These are phyloP conservation scores for Coenonympha arcania DNA, from an alignment of 2,888 invertebrate species.

Conservation along the genomic window DNA sequence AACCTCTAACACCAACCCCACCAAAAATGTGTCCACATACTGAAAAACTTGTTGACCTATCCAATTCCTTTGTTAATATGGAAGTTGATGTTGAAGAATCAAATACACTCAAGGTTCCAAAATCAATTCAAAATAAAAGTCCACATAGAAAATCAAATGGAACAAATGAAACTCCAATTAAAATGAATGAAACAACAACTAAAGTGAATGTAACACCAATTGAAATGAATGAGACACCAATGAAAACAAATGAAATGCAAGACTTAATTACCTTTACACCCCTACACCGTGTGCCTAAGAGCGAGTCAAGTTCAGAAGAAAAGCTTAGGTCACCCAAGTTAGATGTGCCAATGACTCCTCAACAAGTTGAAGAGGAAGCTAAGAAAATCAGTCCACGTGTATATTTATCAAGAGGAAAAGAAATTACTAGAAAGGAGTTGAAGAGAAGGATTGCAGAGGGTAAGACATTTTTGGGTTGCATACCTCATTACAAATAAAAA, in stretches of 20 bases:
- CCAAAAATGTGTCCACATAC: too few relatives aligned
- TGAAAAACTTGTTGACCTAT: not conserved
- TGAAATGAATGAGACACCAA: too few relatives aligned
- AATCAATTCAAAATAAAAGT: too few relatives aligned
- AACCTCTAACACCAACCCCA: too few relatives aligned
- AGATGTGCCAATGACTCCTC: conserved; percentile 40
- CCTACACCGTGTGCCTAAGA: conserved; percentile 45
- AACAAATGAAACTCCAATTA: too few relatives aligned
- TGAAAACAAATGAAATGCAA: not conserved
- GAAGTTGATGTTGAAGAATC: not conserved
- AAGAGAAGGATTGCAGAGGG: conserved; percentile 59
- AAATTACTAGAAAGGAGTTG: conserved; percentile 74
- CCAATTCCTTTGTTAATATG: not conserved
- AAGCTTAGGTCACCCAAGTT: conserved; percentile 52
- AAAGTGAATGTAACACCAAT: too few relatives aligned
- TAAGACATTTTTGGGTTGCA: too few relatives aligned
- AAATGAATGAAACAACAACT: too few relatives aligned
- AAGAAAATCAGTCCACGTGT: conserved; percentile 67
- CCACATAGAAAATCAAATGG: conserved; percentile 28
- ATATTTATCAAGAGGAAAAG: conserved; percentile 75
- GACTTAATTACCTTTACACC: conserved; percentile 33
- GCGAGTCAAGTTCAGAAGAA: conserved; percentile 58
- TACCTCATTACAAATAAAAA: too few relatives aligned
- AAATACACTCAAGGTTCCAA: too few relatives aligned
- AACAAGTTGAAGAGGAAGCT: conserved; percentile 40